Base-by-base conservation (phyloP, 2,888 invertebrate species). In the Exephanes ischioxanthus region DNA sequence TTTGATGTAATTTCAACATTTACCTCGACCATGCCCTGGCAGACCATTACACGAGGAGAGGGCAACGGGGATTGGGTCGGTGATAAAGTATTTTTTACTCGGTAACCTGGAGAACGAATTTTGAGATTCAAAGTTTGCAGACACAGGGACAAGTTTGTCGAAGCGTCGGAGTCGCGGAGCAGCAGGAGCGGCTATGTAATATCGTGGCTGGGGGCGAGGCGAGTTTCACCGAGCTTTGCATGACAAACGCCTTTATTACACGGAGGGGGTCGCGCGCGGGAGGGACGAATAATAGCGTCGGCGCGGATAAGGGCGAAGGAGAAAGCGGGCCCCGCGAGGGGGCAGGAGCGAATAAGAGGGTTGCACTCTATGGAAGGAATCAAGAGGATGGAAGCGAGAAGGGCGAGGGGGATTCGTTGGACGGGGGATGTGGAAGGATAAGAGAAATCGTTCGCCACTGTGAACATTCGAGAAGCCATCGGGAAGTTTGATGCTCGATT, bases 171-270 rank as follows among this genome's bases (percentile, higher is more conserved):
- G 53, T 37, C 67, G 71, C 41, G 16, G 48, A 70, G 41, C 30
- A 26, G 41, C 37, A 16, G 45, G 82, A 84, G 53, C 11, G 30
- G 70, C 75, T 51, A 66, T 76, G 76, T 83, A 76, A 83, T 85
- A 76, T 85, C 75, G 71, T 51, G 71, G 53, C 37, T 73, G 67
- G 26, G 58, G 66, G 26, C 19, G 55, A 72, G 30, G 67, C 37
- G 55, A 71, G 67, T 75, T 80, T 76, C 79, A 71, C 22, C 76
- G 70, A 76, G 85, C 76, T 85, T 82, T 85, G 85, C 85, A 85
- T 85, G 79, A 85, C 85, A 85, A 83, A 85, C 85, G 85, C 67
- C 71, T 80, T 80, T 85, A 85, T 85, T 83, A 80, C 79, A 45
- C 67, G 45, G 30, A 55, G 72, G 11, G 51, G 4, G 33, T 16